Evolutionary conservation across 2,113 vertebrate genomes (phyloP).

Genomic region (Atractosteus spatula): DNA sequence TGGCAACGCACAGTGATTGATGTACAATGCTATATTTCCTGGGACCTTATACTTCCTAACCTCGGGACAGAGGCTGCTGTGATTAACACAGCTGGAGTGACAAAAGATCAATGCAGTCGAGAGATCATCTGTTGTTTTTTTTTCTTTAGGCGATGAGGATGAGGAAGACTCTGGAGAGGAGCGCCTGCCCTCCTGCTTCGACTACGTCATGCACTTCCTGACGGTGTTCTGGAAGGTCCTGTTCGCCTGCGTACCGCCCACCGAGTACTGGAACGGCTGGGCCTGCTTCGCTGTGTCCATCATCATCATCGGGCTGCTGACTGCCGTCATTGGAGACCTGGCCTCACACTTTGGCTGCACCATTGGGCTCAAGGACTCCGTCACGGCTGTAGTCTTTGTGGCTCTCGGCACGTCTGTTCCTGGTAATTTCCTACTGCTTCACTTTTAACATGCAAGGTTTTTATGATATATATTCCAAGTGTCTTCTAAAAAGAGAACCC

Average conservation of each 20-base stretch:
- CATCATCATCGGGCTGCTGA: conserved; percentile 90
- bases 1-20: too few relatives aligned
- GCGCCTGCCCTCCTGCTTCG: conserved; percentile 92
- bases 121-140: too few relatives aligned
- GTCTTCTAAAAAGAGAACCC: too few relatives aligned
- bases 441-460: too few relatives aligned
- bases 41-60: too few relatives aligned
- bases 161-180: conserved; percentile 94
- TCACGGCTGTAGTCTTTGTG: conserved; percentile 92
- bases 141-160: conserved; percentile 77
- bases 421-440: conserved; percentile 58
- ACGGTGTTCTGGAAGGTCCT: conserved; percentile 99
- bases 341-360: conserved; percentile 98
- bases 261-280: conserved; percentile 93
- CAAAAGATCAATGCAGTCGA: too few relatives aligned
- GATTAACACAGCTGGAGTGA: too few relatives aligned
- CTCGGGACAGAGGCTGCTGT: too few relatives aligned
- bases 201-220: conserved; percentile 99
- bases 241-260: conserved; percentile 95
- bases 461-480: too few relatives aligned
- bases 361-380: conserved; percentile 96
- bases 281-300: conserved; percentile 92
- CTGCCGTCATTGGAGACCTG: conserved; percentile 89
- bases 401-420: conserved; percentile 94
- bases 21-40: too few relatives aligned